Conservation (phyloP, 2,888 invertebrate species). For the Idaea biselata region DNA sequence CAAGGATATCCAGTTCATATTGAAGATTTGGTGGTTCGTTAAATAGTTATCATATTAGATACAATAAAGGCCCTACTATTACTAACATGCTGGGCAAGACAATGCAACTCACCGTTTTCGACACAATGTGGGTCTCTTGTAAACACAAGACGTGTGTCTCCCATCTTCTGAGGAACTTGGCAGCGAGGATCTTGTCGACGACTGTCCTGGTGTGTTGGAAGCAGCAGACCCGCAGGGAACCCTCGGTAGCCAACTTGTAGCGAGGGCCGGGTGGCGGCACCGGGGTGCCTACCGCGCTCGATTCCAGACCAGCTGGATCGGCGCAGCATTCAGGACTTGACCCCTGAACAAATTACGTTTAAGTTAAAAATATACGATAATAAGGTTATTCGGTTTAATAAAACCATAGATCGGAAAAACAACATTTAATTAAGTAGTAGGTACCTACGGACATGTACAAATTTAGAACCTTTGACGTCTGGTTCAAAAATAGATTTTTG, state of each 20-base stretch:
- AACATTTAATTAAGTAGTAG: not conserved
- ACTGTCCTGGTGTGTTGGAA: conserved; percentile 89
- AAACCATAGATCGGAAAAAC: not conserved
- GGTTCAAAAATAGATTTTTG: not conserved
- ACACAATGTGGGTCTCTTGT: conserved; percentile 84
- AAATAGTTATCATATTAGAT: not conserved
- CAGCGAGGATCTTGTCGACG: conserved; percentile 88
- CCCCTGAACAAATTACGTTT: conserved; percentile 51
- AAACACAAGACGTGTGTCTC: conserved; percentile 87
- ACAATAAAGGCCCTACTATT: not conserved
- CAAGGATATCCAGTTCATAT: not conserved
- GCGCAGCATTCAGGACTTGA: conserved; percentile 78
- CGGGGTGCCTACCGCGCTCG: conserved; percentile 53
- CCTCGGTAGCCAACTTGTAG: conserved; percentile 86
- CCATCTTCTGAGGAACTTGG: conserved; percentile 88
- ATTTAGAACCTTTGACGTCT: not conserved
- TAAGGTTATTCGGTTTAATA: not conserved
- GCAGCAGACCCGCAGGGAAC: conserved; percentile 87
- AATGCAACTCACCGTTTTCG: conserved; percentile 84
- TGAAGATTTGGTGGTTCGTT: not conserved
- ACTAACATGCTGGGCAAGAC: not conserved
- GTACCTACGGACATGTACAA: not conserved
- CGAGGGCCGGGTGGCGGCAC: conserved; percentile 79
- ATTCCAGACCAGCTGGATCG: conserved; percentile 66
- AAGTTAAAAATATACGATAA: too few species aligned